Percentiles rank a stretch among this genome's conserved stretches.
Conservation (phyloP, 2,797 vertebrate species). For the Myripristis jacobus region DNA sequence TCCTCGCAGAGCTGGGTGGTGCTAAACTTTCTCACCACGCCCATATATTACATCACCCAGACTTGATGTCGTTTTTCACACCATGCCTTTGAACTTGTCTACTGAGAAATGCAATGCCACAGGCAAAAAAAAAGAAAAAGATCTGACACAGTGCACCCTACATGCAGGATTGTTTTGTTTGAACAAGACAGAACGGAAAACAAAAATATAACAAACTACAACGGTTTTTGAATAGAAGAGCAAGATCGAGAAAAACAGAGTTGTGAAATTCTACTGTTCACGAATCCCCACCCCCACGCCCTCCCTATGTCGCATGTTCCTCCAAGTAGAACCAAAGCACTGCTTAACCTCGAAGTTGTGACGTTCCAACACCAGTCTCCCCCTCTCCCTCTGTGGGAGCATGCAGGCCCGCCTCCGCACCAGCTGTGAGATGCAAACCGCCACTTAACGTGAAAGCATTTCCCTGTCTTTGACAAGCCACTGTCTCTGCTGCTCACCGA, state of each 20-base stretch:
- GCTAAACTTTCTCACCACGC: slow-evolving; percentile 69
- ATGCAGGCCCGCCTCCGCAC: slow-evolving; percentile 67
- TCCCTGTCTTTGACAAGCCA: slow-evolving; percentile 73
- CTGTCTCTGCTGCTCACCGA: slow-evolving; percentile 54
- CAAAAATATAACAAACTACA: not conserved
- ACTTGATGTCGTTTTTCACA: slow-evolving; percentile 61
- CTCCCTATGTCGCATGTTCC: slow-evolving; percentile 37
- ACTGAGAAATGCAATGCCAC: slow-evolving; percentile 34
- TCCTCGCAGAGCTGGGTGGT: slow-evolving; percentile 41
- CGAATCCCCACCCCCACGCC: slow-evolving; percentile 44
- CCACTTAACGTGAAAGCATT: slow-evolving; percentile 81
- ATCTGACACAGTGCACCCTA: slow-evolving; percentile 14
- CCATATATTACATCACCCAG: slow-evolving; percentile 73
- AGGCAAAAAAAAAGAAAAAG: slow-evolving; percentile 25
- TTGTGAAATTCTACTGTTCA: slow-evolving; percentile 12
- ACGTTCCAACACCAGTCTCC: slow-evolving; percentile 60
- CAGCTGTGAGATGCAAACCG: slow-evolving; percentile 79
- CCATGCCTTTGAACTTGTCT: slow-evolving; percentile 63
- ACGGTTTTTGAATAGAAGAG: not conserved
- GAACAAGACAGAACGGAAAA: slow-evolving; percentile 23
- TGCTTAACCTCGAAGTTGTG: slow-evolving; percentile 73
- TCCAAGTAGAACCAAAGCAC: slow-evolving; percentile 68
- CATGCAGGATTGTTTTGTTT: slow-evolving; percentile 21
- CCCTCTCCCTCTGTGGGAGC: slow-evolving; percentile 53
- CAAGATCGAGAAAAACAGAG: not conserved